phyloP scores from a whole-genome alignment of 2,888 invertebrate species.

The Trissonchulus latispiculum region DNA sequence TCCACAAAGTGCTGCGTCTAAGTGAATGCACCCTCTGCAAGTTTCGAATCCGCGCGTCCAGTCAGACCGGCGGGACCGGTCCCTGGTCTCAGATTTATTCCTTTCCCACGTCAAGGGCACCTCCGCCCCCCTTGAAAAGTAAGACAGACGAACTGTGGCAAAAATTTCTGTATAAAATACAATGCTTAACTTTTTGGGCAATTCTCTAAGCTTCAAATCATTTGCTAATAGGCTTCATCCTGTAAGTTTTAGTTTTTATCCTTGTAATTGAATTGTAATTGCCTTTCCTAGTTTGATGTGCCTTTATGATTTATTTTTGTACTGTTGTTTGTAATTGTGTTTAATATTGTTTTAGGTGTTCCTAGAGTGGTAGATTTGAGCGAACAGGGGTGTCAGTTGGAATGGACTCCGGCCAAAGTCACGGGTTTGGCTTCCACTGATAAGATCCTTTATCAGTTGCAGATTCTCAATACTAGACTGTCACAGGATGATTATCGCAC shows the following conservation, averaged over 20 bases:
- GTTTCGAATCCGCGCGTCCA: conserved; percentile 68
- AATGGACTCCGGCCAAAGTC: conserved; percentile 57
- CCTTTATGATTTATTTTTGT: no score
- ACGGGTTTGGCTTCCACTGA: conserved; percentile 51
- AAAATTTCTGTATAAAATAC: no score
- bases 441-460: conserved; percentile 63
- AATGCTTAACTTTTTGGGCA: no score
- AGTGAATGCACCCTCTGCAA: conserved; percentile 68
- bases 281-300: no score
- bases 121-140: conserved; percentile 67
- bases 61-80: conserved; percentile 73
- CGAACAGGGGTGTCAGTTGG: conserved; percentile 54
- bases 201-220: no score
- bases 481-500: neutral
- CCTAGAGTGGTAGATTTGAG: conserved; percentile 56
- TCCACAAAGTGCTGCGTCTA: conserved; percentile 70
- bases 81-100: conserved; percentile 61
- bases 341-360: conserved; percentile 21
- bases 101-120: conserved; percentile 64
- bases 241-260: no score
- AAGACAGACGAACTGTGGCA: no score
- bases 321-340: conserved; percentile 1
- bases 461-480: conserved; percentile 50
- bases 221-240: no score
- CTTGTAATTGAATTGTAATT: no score